phyloP scores from a whole-genome alignment of 2,797 vertebrate species.

The Channa striata region DNA sequence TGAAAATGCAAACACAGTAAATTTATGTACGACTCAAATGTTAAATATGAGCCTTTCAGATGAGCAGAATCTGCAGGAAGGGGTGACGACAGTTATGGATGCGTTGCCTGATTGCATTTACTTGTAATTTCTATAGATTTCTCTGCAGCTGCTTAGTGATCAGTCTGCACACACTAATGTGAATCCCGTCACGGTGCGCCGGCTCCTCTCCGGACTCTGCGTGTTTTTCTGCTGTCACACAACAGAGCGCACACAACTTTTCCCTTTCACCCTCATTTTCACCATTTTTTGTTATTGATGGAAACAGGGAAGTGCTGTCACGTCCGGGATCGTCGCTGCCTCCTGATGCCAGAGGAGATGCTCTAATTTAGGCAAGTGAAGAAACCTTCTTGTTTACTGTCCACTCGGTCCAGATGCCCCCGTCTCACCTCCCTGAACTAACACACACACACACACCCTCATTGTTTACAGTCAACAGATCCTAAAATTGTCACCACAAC shows the following conservation, averaged over 20 bases:
- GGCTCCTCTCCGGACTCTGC: too few species aligned
- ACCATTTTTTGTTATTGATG: neutral
- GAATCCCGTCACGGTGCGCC: too few species aligned
- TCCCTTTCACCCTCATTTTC: neutral
- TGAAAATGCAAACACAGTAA: too few species aligned
- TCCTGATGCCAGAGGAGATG: neutral
- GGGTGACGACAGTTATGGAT: too few species aligned
- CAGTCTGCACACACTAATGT: too few species aligned
- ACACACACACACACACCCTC: neutral
- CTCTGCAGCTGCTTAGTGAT: too few species aligned
- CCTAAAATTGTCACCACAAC: neutral
- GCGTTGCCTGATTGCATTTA: too few species aligned
- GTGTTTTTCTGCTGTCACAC: neutral
- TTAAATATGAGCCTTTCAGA: too few species aligned
- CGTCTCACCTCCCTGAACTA: neutral
- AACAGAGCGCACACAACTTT: neutral
- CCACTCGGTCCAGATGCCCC: neutral
- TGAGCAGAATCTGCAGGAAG: too few species aligned
- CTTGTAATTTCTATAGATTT: too few species aligned
- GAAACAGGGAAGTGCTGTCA: neutral
- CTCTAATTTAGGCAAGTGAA: neutral
- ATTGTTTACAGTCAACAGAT: constrained; percentile 29
- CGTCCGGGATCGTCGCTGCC: neutral
- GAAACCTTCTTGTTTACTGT: neutral
- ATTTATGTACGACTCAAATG: too few species aligned